Evolutionary conservation across 1,140 invertebrate genomes (phyloP), one percentile per base, ranked within the genome.

Genomic region (Papilio machaon): DNA sequence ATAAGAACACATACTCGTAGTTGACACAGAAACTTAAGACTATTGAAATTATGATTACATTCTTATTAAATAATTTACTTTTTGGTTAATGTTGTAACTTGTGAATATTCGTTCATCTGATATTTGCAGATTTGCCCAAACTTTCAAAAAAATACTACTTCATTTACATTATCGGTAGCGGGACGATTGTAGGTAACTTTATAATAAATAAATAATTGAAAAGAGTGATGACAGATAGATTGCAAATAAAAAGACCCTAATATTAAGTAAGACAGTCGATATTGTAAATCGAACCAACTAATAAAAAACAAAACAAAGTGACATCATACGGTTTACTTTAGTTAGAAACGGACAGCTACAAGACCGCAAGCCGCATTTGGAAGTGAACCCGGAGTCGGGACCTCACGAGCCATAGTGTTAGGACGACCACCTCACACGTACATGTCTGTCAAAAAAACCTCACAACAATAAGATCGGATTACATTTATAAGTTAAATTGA

Each of bases 391-490:
- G 30, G 64, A 35, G 10, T 23, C 30, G 54, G n/a, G 54, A 35
- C 30, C 64, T 35, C 23, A 70, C 64, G 30, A 70, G 64, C 64
- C 60, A 35, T 23, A 38, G 64, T 58, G 64, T 35, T 30, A 70
- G 64, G 5, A 70, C 30, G 64, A 35, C 23, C 64, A 70, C 64
- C 64, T 30, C 60, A 13, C 64, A 15, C 30, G 19, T 30, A 35
- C 64, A 35, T 17, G 30, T 23, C 60, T 64, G 19, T 64, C 19
- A 30, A 23, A 70, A 54, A 67, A 70, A 15, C 74, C 73, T 75
- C 17, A 52, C 74, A 49, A 13, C n/a, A 52, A 76, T 49, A 49
- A 23, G 47, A 76, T 76, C 74, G 47, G 30, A 13, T 76, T 76
- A 49, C 74, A 52, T n/a, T 52, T 35, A 49, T 30, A 19, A 75